Conservation (phyloP, 2,797 vertebrate species). For the Pseudotriccus pelzelni region DNA sequence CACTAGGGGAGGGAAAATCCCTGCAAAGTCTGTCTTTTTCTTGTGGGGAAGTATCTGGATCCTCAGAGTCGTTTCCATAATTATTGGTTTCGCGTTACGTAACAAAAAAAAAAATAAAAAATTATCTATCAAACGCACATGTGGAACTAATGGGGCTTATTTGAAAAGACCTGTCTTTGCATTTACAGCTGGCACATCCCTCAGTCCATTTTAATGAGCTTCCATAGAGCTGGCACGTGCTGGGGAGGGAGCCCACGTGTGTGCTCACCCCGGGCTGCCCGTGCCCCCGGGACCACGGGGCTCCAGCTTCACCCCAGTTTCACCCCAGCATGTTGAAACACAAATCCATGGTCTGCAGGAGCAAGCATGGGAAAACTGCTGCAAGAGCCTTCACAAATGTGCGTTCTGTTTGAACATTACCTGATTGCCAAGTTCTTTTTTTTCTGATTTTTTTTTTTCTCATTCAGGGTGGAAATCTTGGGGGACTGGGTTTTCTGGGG, state of each 20-base stretch:
- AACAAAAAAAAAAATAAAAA: neutral
- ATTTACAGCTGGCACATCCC: neutral
- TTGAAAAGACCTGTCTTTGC: conserved; percentile 40
- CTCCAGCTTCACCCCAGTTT: neutral
- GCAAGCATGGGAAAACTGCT: accelerated
- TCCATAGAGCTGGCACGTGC: neutral
- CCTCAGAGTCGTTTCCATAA: conserved; percentile 47
- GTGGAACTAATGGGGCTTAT: conserved; percentile 63
- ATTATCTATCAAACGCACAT: conserved; percentile 51
- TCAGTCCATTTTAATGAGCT: neutral
- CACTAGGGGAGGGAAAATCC: neutral
- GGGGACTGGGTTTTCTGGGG: neutral
- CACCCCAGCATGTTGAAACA: neutral
- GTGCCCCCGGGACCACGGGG: accelerated
- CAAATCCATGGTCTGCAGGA: accelerated
- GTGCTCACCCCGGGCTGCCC: accelerated
- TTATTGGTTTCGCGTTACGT: conserved; percentile 45
- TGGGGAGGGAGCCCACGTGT: neutral
- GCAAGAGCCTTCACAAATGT: neutral
- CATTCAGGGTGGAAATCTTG: neutral
- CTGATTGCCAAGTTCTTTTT: neutral
- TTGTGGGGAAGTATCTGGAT: neutral
- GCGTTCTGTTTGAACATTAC: neutral
- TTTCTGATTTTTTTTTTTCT: neutral
- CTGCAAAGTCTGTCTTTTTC: neutral